Base-by-base conservation (phyloP, 2,888 invertebrate genomes). In the Xylota sylvarum region DNA sequence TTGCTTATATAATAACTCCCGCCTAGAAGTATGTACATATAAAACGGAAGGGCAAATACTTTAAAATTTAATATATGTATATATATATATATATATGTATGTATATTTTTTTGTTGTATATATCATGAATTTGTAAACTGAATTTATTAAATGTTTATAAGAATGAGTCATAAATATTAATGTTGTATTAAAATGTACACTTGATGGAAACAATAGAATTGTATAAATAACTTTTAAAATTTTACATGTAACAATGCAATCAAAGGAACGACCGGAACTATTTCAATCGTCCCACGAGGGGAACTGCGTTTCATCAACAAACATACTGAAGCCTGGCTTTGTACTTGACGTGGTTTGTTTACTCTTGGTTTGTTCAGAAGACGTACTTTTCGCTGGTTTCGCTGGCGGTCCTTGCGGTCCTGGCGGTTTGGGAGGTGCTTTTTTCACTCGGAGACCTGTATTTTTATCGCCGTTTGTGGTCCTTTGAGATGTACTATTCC, bases 241-340 rank as follows among this genome's bases (percentile, higher is more conserved):
- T 86, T 86, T 86, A 86, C 77, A 86, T 73, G 73, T 82, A 86
- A 86, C 86, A 86, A 82, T 86, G 72, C 73, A 76, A 78, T 76
- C 27, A 48, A 55, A 73, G 82, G 77, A 86, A 82, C 82, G 86
- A 86, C 43, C 48, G 82, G 62, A 73, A 78, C 70, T 60, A 50
- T 87, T 90, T 94, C 94, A 95, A 92, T 95, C 95, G 89, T 95
- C 95, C 95, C 95, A 95, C 88, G 93, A 91, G 23, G 95, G 95
- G 90, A 95, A 95, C 89, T 93, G 93, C 62, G 94, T 93, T 90
- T 94, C 94, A 77, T 93, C 93, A 76, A 95, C 93, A 90, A 95
- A 95, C 88, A 95, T 93, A 88, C 92, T 91, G 84, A 93, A 92
- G 88, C 91, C 92, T 67, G 43, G 91, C 91, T 65, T 90, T 67